Evolutionary conservation across 2,888 invertebrate species (phyloP), one percentile per base, ranked within the genome.

Genomic region (Hetaerina titia): DNA sequence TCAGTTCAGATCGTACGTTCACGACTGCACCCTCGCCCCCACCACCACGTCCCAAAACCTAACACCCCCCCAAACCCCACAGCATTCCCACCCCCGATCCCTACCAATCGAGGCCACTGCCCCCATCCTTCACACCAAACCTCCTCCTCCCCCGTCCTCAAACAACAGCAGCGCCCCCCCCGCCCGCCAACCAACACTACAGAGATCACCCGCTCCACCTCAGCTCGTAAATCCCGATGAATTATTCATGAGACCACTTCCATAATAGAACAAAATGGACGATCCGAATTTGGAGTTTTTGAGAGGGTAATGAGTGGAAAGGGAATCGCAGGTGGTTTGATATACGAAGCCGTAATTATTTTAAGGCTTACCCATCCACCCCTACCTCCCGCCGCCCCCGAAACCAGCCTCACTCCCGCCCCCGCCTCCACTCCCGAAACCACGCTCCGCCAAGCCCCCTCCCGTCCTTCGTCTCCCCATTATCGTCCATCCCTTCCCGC

Each of bases 211-310:
- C 45, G 45, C 45, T 45, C 69, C 90, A 17, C 63, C 13, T 60
- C 25, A 11, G 9, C 90, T 56, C 25, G n/a, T 60, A 90, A 90
- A 90, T 90, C 90, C 90, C 60, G 25, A 60, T 90, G 90, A 63
- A 90, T 90, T 25, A 90, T 90, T 90, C 90, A 90, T 90, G 63
- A 60, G 60, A 90, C 60, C 90, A 90, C 90, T 90, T 90, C 60
- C 90, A 90, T 63, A 90, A 90, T 60, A 90, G 90, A 90, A 90
- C 90, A 90, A 90, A 90, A 90, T 90, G 90, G 60, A 60, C 63
- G 90, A 90, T 25, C 60, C 90, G 31, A 60, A 90, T 90, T 90
- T 90, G 90, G 90, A 90, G 90, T 60, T 31, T 90, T 90, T 90
- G 63, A 90, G 90, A 90, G 90, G 90, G 90, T 90, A 90, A 90